Evolutionary conservation across 2,797 vertebrate genomes (phyloP).

Genomic region (Scyliorhinus canicula): DNA sequence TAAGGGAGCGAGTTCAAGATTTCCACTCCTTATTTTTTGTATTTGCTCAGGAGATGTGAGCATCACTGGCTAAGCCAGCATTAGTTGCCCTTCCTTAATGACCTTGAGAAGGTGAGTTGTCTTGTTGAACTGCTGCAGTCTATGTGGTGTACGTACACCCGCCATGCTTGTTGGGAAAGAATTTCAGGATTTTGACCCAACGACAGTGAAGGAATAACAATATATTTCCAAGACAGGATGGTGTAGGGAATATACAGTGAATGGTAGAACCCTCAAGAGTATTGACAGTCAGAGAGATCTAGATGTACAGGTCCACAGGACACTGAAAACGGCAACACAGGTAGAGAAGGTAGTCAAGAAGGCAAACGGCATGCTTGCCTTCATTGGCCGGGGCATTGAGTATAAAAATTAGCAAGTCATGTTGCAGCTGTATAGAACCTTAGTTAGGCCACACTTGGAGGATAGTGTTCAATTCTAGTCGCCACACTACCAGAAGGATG

Average conservation of each 20-base stretch:
- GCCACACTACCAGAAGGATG: no score
- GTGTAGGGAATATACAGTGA: not conserved
- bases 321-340: no score
- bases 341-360: no score
- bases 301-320: no score
- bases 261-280: no score
- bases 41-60: not conserved
- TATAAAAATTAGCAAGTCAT: no score
- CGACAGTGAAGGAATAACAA: not conserved
- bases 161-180: not conserved
- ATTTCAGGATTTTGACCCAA: not conserved
- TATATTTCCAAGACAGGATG: not conserved
- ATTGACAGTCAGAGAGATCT: no score
- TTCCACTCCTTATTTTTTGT: not conserved
- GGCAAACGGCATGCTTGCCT: no score
- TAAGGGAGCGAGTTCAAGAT: not conserved
- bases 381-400: no score
- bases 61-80: not conserved
- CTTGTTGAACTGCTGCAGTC: not conserved
- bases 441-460: no score
- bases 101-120: not conserved
- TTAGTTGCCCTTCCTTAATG: not conserved
- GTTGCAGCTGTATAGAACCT: no score
- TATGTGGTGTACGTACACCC: not conserved
- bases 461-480: no score